Conservation (phyloP, 2,113 vertebrate genomes). For the Chionis minor region DNA sequence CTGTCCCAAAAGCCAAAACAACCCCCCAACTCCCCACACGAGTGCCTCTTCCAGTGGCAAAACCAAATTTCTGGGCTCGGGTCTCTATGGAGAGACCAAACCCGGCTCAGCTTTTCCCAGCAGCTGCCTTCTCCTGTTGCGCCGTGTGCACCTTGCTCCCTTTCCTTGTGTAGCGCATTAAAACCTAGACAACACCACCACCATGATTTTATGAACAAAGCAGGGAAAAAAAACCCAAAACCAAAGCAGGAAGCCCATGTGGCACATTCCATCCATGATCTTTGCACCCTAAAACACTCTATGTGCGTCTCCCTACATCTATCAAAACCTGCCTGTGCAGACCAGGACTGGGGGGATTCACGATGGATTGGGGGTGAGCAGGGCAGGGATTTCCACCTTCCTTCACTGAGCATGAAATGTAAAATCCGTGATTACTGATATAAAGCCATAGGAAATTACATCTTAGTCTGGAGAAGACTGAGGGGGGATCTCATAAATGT, state of each 20-base stretch:
- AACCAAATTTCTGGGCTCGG: background rate
- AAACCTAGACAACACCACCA: background rate
- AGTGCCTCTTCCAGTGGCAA: background rate
- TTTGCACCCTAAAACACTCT: background rate
- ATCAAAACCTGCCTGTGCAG: background rate
- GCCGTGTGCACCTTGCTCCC: background rate
- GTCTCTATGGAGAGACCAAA: background rate
- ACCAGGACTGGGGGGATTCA: background rate
- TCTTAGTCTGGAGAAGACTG: no score
- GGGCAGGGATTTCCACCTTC: background rate
- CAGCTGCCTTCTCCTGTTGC: background rate
- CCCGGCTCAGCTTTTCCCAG: background rate
- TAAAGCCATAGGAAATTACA: background rate
- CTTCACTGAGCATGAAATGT: background rate
- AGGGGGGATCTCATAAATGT: no score
- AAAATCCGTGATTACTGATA: background rate
- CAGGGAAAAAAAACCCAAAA: fast-evolving
- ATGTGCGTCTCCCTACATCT: background rate
- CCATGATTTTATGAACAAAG: background rate
- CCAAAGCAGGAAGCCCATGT: background rate
- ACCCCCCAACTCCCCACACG: fast-evolving
- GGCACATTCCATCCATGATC: background rate
- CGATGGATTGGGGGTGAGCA: background rate
- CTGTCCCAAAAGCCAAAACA: background rate
- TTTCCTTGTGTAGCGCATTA: fast-evolving